Conservation (phyloP, 2,888 invertebrate genomes). For the Blastobasis adustella region DNA sequence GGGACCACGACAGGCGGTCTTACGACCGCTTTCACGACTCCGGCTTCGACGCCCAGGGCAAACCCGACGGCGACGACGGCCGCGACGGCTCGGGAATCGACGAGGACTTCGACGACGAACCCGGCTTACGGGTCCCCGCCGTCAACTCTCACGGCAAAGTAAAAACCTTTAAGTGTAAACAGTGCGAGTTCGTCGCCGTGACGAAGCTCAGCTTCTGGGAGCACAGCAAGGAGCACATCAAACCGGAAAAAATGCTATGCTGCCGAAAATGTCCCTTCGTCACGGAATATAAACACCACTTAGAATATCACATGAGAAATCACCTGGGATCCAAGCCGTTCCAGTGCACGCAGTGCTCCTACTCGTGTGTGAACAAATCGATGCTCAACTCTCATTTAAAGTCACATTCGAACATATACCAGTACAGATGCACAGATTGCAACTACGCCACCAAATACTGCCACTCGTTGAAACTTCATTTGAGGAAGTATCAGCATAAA, state of each 20-base stretch:
- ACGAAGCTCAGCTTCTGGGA: slow-evolving; percentile 96
- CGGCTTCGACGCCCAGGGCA: slow-evolving; percentile 59
- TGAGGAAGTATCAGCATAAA: slow-evolving; percentile 92
- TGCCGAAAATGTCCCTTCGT: slow-evolving; percentile 97
- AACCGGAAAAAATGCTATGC: slow-evolving; percentile 90
- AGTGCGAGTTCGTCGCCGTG: slow-evolving; percentile 88
- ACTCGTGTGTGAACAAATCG: slow-evolving; percentile 97
- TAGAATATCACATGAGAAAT: slow-evolving; percentile 97
- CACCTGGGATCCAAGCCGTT: slow-evolving; percentile 97
- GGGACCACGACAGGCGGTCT: slow-evolving; percentile 43
- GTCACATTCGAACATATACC: slow-evolving; percentile 94
- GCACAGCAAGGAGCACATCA: slow-evolving; percentile 93
- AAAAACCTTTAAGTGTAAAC: slow-evolving; percentile 94
- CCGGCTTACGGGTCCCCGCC: slow-evolving; percentile 76
- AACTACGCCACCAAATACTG: slow-evolving; percentile 98
- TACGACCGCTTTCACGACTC: slow-evolving; percentile 68
- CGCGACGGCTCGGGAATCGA: slow-evolving; percentile 66
- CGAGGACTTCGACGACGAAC: slow-evolving; percentile 72
- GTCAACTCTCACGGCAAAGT: slow-evolving; percentile 87
- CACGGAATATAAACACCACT: slow-evolving; percentile 98
- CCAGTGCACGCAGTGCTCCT: slow-evolving; percentile 91
- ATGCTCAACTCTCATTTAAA: slow-evolving; percentile 99
- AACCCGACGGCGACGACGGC: slow-evolving; percentile 48
- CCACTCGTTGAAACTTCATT: slow-evolving; percentile 95
- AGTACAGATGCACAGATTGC: slow-evolving; percentile 94